Base-by-base conservation (phyloP, 1,140 invertebrate genomes). In the Dendrolimus punctatus region DNA sequence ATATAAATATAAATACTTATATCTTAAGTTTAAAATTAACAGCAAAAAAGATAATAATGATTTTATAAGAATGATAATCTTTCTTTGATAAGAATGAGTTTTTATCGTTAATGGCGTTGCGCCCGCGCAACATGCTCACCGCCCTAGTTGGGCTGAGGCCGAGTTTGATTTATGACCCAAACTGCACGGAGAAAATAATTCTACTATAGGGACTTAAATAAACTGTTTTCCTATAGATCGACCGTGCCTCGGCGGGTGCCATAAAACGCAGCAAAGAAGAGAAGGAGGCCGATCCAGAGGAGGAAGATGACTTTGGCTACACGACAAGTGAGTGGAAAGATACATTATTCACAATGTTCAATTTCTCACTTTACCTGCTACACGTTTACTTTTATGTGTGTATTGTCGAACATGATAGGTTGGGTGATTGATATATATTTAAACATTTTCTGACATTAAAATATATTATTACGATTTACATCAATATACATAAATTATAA, bases 281-380 rank as follows among this genome's bases (percentile, higher is more conserved):
- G 85, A 92, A 91, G 46, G 91, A 90, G 10, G 91, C 91, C 0
- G 95, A 97, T 78, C 88, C 91, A 6, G 95, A 97, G 68, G 82
- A 93, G 69, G 95, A 97, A 77, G 96, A 98, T 71, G 91, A 95
- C 55, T 98, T 94, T 84, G 96, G 96, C 39, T 99, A 99, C 85
- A 98, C 97, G 5, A 87, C 86, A 72, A 93, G 97, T 98, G 89
- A 95, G 94, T 93, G 76, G 72, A 85, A 80, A 77, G 79, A 85
- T 80, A 84, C 80, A 81, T 81, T 86, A 73, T 85, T 82, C 68
- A 75, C 78, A 8, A 55, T 85, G 9, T 53, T 82, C 42, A 86
- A 82, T 48, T 83, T 85, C 58, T 71, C 66, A 7, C 67, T 84
- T 38, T 86, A 86, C 55, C 60, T 85, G 7, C 43, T 83, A 49